These are phyloP conservation scores for Xyliphius kryptos DNA, from an alignment of 2,113 vertebrate genomes.

Conservation along the genomic window DNA sequence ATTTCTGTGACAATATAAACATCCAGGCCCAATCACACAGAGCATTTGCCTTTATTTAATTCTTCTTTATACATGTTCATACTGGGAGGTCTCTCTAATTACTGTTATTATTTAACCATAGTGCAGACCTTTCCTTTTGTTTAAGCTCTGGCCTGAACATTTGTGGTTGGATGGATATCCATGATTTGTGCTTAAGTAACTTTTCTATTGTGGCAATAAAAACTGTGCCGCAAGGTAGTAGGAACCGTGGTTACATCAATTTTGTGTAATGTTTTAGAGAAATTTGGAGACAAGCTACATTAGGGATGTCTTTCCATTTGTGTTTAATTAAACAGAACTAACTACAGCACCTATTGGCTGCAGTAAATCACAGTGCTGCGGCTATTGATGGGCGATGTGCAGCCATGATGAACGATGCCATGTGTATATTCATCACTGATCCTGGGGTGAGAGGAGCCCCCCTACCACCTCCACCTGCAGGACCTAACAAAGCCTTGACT, in stretches of 20 bases:
- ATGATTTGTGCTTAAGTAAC: slow-evolving; percentile 18
- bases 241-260: slow-evolving; percentile 8
- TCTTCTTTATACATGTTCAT: slow-evolving; percentile 17
- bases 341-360: slow-evolving; percentile 41
- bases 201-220: slow-evolving; percentile 30
- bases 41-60: slow-evolving; percentile 23
- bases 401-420: slow-evolving; percentile 24
- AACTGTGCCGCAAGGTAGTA: slow-evolving; percentile 24
- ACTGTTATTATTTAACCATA: slow-evolving; percentile 30
- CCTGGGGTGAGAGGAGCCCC: slow-evolving; percentile 30
- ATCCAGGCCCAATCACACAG: slow-evolving; percentile 28
- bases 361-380: slow-evolving; percentile 42
- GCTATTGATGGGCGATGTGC: slow-evolving; percentile 37
- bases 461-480: slow-evolving; percentile 35
- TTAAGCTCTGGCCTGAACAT: no score
- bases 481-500: slow-evolving; percentile 3
- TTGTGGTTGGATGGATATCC: slow-evolving; percentile 15
- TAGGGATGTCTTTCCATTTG: slow-evolving; percentile 22
- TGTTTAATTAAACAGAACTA: slow-evolving; percentile 49
- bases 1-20: slow-evolving; percentile 32
- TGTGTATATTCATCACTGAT: slow-evolving; percentile 34
- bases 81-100: slow-evolving; percentile 39
- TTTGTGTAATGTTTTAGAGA: slow-evolving; percentile 12
- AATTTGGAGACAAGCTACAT: slow-evolving; percentile 7
- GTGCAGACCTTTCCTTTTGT: background rate